Conservation (phyloP, 2,113 vertebrate genomes). For the Ptychochromis oligacanthus region DNA sequence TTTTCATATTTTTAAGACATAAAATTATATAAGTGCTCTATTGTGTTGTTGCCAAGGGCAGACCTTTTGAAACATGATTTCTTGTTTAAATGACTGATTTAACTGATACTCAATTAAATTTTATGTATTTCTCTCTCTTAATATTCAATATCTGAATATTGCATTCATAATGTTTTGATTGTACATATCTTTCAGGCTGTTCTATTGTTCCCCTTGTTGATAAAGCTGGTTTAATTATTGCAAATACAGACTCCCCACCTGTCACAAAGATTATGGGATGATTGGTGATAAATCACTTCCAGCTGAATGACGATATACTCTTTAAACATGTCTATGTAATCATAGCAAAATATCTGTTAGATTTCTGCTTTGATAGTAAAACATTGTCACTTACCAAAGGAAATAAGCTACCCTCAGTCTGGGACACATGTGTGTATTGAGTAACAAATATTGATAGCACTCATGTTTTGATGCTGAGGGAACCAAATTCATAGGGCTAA, state of each 20-base stretch:
- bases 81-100: neutral
- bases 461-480: conserved; percentile 67
- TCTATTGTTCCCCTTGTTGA: neutral
- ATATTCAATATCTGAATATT: neutral
- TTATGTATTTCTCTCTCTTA: neutral
- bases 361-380: neutral
- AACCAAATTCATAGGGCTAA: conserved; percentile 73
- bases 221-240: neutral
- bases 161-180: neutral
- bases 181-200: neutral
- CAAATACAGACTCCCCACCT: neutral
- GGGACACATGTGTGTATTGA: conserved; percentile 36
- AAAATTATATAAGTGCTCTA: neutral
- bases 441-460: conserved; percentile 70
- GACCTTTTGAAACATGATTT: neutral
- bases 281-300: neutral
- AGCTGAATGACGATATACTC: neutral
- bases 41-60: neutral
- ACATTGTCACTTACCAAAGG: conserved; percentile 27
- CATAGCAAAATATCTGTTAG: neutral
- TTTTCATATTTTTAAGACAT: neutral
- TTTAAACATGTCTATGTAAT: neutral
- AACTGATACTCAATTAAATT: neutral
- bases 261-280: neutral
- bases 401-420: conserved; percentile 12